A percentile compares a stretch with the other conserved stretches of the same genome.
phyloP scores from a whole-genome alignment of 1,140 invertebrate species.

The Eriocheir sinensis region DNA sequence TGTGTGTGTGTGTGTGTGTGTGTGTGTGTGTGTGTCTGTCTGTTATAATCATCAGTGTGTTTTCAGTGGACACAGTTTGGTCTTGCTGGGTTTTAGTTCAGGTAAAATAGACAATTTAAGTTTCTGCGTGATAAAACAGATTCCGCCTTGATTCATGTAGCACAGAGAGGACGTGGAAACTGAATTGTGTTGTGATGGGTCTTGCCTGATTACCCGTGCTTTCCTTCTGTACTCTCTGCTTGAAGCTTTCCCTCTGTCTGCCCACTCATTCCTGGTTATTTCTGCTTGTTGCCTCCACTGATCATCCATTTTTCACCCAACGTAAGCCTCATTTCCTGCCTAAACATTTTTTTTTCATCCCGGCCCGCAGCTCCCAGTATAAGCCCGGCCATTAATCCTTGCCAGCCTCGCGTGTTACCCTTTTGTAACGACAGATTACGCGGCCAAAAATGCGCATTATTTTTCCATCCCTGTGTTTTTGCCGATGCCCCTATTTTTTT shows the following conservation, averaged over 20 bases:
- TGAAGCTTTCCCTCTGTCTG: not conserved
- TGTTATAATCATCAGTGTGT: not conserved
- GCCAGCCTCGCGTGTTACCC: not conserved
- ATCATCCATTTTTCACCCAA: not conserved
- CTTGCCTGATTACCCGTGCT: not conserved
- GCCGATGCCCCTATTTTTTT: not conserved
- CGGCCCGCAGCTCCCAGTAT: not conserved
- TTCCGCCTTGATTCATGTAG: no score
- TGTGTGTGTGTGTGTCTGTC: not conserved
- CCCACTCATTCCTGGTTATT: not conserved
- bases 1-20: not conserved
- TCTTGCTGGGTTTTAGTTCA: no score
- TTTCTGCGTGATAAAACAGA: no score
- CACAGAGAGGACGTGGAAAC: no score
- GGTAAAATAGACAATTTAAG: no score
- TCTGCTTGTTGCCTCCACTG: not conserved
- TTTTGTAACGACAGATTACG: slow-evolving; percentile 17
- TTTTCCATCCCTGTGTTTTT: slow-evolving; percentile 25
- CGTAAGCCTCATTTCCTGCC: not conserved
- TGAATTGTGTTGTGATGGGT: not conserved
- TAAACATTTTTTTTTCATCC: not conserved
- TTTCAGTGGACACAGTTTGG: no score
- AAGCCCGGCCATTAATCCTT: slow-evolving; percentile 2
- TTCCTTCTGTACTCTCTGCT: not conserved
- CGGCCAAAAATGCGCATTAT: slow-evolving; percentile 11